These are phyloP conservation scores for Anhinga anhinga DNA, from an alignment of 2,113 vertebrate species.

Conservation along the genomic window DNA sequence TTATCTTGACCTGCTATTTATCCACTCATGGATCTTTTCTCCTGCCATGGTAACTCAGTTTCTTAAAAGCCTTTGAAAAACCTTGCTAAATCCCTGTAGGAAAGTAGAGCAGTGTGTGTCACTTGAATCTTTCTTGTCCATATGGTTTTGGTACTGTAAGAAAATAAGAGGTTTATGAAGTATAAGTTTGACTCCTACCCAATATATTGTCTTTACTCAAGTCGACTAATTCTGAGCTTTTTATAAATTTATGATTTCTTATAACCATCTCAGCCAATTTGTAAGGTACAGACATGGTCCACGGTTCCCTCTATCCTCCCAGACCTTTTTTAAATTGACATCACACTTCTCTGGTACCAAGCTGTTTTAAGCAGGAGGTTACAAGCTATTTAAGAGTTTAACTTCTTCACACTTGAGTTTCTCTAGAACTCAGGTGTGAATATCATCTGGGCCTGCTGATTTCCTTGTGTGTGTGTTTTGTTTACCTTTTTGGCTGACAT, in stretches of 20 bases:
- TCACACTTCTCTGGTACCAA: neutral
- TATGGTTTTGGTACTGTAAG: neutral
- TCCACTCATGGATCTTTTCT: neutral
- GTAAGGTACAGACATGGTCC: neutral
- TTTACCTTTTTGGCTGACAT: neutral
- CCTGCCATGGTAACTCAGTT: neutral
- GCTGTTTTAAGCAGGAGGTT: neutral
- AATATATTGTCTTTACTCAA: neutral
- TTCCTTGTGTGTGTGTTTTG: neutral
- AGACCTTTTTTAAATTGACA: neutral
- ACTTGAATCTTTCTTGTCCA: neutral
- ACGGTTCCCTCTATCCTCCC: neutral
- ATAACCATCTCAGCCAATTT: neutral
- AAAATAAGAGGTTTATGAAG: neutral
- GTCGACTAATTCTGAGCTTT: neutral
- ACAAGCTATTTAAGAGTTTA: neutral
- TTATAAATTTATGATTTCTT: neutral
- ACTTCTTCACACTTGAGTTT: slow-evolving; percentile 6
- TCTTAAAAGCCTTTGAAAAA: neutral
- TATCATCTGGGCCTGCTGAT: neutral
- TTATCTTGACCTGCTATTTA: neutral
- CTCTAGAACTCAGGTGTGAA: neutral
- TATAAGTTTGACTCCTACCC: neutral
- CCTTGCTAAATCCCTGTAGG: neutral
- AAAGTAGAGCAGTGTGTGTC: neutral